A percentile compares a stretch with the other conserved stretches of the same genome.
Conservation (phyloP, 2,113 vertebrate genomes). For the Erpornis zantholeuca region DNA sequence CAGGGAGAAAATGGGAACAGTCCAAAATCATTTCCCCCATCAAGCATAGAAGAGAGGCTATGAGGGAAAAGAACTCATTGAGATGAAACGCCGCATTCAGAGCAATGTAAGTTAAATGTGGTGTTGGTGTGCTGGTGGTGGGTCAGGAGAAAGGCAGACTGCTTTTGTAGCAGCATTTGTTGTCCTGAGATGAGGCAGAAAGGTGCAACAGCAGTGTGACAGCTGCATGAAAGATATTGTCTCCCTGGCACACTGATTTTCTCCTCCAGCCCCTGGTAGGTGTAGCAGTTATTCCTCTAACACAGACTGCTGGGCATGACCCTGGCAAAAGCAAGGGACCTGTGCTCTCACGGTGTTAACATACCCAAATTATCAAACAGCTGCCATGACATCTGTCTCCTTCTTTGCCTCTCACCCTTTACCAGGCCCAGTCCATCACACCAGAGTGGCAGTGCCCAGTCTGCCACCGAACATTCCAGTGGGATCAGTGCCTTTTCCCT, state of each 20-base stretch:
- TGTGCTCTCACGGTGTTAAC: background rate
- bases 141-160: background rate
- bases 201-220: background rate
- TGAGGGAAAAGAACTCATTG: background rate
- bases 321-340: background rate
- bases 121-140: background rate
- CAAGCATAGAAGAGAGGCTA: background rate
- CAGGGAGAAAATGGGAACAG: background rate
- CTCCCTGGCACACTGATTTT: background rate
- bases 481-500: background rate
- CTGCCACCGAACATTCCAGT: background rate
- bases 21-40: slow-evolving; percentile 2
- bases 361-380: background rate
- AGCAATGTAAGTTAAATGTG: background rate
- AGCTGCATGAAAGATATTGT: background rate
- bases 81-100: background rate
- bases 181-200: background rate
- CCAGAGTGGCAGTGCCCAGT: background rate
- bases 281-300: background rate
- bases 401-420: background rate
- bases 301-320: background rate
- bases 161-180: background rate
- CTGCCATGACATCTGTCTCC: background rate
- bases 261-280: background rate
- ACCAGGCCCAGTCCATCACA: too few relatives aligned